These are phyloP conservation scores for Rhinichthys klamathensis DNA, from an alignment of 2,113 vertebrate species.

Conservation along the genomic window DNA sequence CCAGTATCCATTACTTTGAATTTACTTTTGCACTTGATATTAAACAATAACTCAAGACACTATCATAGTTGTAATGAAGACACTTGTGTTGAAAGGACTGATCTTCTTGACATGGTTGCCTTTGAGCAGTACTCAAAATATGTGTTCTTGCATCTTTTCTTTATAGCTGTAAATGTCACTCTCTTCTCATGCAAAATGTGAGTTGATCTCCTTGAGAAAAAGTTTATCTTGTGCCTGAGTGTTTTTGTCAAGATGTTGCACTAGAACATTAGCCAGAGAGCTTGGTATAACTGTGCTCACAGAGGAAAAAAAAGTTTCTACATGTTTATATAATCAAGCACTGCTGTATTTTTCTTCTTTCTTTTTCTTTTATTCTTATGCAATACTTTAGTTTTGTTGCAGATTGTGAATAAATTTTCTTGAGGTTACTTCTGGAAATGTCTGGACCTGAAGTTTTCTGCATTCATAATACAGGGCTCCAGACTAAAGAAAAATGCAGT, in stretches of 20 bases:
- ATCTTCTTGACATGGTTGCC: slow-evolving; percentile 57
- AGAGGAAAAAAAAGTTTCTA: slow-evolving; percentile 57
- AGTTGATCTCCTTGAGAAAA: slow-evolving; percentile 52
- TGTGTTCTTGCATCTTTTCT: slow-evolving; percentile 53
- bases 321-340: slow-evolving; percentile 62
- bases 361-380: slow-evolving; percentile 57
- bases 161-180: slow-evolving; percentile 31
- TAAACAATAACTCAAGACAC: slow-evolving; percentile 22
- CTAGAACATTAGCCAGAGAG: slow-evolving; percentile 58
- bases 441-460: not conserved
- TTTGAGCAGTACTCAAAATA: slow-evolving; percentile 53
- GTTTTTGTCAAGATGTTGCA: slow-evolving; percentile 60
- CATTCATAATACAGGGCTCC: not conserved
- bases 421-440: slow-evolving; percentile 41
- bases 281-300: slow-evolving; percentile 53
- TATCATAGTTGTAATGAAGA: slow-evolving; percentile 24
- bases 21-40: slow-evolving; percentile 31
- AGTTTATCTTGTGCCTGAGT: slow-evolving; percentile 53
- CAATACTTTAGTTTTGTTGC: slow-evolving; percentile 45
- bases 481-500: not conserved
- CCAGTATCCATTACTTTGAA: slow-evolving; percentile 14
- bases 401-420: slow-evolving; percentile 63
- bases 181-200: slow-evolving; percentile 39
- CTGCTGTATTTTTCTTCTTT: slow-evolving; percentile 61
- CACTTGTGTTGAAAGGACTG: slow-evolving; percentile 32